Conservation (phyloP, 2,113 vertebrate genomes). For the Dunckerocampus dactyliophorus region DNA sequence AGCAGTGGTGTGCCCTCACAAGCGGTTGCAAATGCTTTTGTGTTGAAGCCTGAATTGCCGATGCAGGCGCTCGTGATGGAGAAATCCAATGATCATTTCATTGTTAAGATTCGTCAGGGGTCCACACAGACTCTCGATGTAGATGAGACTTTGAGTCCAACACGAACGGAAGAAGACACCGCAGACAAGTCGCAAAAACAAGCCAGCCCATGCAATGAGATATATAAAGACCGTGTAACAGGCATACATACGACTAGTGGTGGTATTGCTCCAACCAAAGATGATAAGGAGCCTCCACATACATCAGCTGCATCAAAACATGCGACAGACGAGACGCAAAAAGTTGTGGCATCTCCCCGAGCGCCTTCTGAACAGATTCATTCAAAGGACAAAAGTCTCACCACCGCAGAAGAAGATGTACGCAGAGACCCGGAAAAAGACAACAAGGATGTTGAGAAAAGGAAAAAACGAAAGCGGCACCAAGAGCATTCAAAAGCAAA, state of each 20-base stretch:
- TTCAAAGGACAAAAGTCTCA: constrained; percentile 10
- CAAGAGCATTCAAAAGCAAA: constrained; percentile 57
- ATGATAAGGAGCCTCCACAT: background rate
- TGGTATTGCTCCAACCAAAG: background rate
- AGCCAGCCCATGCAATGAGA: background rate
- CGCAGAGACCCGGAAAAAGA: constrained; percentile 6
- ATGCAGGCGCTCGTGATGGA: constrained; percentile 97
- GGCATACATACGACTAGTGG: background rate
- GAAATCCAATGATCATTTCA: constrained; percentile 93
- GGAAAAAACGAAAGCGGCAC: constrained; percentile 60
- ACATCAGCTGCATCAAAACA: background rate
- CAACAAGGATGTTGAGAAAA: background rate
- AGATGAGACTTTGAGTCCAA: constrained; percentile 32
- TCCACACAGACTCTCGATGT: constrained; percentile 14
- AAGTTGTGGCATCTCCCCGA: background rate
- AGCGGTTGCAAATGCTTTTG: constrained; percentile 59
- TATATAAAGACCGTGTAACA: background rate
- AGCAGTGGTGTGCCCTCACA: constrained; percentile 73
- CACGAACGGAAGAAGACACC: constrained; percentile 21
- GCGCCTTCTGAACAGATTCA: background rate
- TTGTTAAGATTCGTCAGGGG: constrained; percentile 87
- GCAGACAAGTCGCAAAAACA: background rate
- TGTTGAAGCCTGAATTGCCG: constrained; percentile 83
- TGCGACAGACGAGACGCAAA: background rate
- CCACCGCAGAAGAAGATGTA: background rate